Evolutionary conservation across 1,140 invertebrate genomes (phyloP).

Genomic region (Leucophenga varia): DNA sequence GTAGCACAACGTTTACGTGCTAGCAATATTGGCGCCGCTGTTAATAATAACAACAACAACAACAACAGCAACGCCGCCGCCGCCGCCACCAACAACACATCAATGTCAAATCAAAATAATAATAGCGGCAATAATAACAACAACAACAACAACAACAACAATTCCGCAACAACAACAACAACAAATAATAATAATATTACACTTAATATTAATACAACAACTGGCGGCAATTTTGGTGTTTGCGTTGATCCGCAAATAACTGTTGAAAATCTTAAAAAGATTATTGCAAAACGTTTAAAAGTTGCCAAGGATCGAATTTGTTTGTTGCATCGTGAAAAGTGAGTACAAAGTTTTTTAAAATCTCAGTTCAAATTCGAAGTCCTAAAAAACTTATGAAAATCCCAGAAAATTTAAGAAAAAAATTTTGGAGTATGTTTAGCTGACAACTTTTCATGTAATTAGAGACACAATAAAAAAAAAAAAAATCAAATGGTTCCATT

Average conservation of each 20-base stretch:
- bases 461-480: too few species aligned
- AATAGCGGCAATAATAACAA: conserved; percentile 19
- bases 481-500: too few species aligned
- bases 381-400: too few species aligned
- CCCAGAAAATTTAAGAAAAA: too few species aligned
- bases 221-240: conserved; percentile 85
- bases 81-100: too few species aligned
- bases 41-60: too few species aligned
- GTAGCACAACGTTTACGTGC: too few species aligned
- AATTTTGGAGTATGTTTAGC: too few species aligned
- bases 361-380: background rate
- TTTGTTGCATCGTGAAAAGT: conserved; percentile 89
- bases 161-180: conserved; percentile 15
- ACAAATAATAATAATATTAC: conserved; percentile 63
- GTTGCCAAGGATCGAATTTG: conserved; percentile 90
- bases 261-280: conserved; percentile 85
- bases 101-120: conserved; percentile 10
- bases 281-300: conserved; percentile 88
- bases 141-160: conserved; percentile 5
- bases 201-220: conserved; percentile 83
- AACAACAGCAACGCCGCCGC: too few species aligned
- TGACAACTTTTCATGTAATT: too few species aligned
- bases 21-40: too few species aligned
- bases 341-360: conserved; percentile 51
- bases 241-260: conserved; percentile 75